Percentiles rank a stretch among this genome's conserved stretches.
Evolutionary conservation across 2,113 vertebrate species (phyloP).

Genomic region (Lanius collurio): DNA sequence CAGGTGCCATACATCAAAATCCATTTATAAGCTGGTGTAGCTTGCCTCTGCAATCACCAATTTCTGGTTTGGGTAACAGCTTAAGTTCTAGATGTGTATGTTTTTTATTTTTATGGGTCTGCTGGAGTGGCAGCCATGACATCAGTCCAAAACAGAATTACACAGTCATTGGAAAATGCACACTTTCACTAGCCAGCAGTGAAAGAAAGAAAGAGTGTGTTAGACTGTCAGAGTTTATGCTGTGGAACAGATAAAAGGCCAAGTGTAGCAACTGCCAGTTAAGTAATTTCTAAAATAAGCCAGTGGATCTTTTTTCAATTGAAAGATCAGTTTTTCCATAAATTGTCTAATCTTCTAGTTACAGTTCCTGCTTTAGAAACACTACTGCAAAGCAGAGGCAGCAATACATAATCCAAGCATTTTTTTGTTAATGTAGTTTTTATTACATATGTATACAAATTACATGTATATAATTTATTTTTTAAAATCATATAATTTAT

Average conservation of each 20-base stretch:
- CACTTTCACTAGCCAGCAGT: not conserved
- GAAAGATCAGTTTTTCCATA: not conserved
- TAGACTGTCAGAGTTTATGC: not conserved
- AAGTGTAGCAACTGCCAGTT: constrained; percentile 20
- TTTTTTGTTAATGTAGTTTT: not conserved
- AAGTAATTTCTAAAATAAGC: constrained; percentile 35
- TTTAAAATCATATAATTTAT: not conserved
- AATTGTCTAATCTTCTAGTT: not conserved
- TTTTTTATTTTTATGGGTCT: constrained; percentile 3
- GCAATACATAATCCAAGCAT: not conserved
- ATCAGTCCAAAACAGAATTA: constrained; percentile 34
- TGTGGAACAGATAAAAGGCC: constrained; percentile 42
- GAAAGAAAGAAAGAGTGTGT: not conserved
- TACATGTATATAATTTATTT: not conserved
- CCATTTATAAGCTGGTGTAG: not conserved
- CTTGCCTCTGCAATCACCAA: not conserved
- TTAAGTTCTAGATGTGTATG: not conserved
- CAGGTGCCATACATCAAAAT: not conserved
- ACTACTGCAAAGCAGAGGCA: not conserved
- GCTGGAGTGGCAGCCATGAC: constrained; percentile 9
- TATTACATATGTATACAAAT: not conserved
- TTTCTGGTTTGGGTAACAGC: not conserved
- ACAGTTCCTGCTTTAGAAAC: constrained; percentile 3
- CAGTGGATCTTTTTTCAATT: not conserved
- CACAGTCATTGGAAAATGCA: constrained; percentile 34